Evolutionary conservation across 1,140 invertebrate species (phyloP).

Genomic region (Rhynchophorus ferrugineus): DNA sequence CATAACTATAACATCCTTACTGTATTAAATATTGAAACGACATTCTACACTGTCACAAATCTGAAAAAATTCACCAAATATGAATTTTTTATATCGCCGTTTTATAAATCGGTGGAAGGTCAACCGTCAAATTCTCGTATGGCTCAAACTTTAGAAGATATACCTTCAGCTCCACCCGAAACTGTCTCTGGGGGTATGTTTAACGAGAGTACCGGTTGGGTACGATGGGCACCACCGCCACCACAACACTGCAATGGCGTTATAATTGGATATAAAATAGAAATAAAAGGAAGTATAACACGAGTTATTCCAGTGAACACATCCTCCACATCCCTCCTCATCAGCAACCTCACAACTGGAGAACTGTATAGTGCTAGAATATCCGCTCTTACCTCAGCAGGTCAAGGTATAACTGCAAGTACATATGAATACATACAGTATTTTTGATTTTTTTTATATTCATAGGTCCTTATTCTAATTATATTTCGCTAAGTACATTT

Average conservation of each 20-base stretch:
- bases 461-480: constrained; percentile 54
- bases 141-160: constrained; percentile 64
- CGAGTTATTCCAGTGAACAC: constrained; percentile 55
- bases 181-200: constrained; percentile 69
- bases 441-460: neutral
- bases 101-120: constrained; percentile 75
- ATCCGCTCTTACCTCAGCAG: constrained; percentile 62
- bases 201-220: constrained; percentile 63
- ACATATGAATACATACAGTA: neutral
- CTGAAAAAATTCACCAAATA: constrained; percentile 79
- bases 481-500: constrained; percentile 41
- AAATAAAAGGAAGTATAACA: constrained; percentile 33
- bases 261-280: constrained; percentile 73
- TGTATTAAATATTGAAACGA: constrained; percentile 45
- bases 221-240: constrained; percentile 74
- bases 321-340: constrained; percentile 59
- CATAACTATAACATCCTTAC: constrained; percentile 63
- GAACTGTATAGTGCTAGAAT: constrained; percentile 64
- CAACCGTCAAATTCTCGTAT: constrained; percentile 69
- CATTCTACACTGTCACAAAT: constrained; percentile 57
- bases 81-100: constrained; percentile 83
- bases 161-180: constrained; percentile 72
- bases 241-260: constrained; percentile 73
- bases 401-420: constrained; percentile 41
- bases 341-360: constrained; percentile 66